Base-by-base conservation (phyloP, 1,140 invertebrate species). In the Drosophila sp. region DNA sequence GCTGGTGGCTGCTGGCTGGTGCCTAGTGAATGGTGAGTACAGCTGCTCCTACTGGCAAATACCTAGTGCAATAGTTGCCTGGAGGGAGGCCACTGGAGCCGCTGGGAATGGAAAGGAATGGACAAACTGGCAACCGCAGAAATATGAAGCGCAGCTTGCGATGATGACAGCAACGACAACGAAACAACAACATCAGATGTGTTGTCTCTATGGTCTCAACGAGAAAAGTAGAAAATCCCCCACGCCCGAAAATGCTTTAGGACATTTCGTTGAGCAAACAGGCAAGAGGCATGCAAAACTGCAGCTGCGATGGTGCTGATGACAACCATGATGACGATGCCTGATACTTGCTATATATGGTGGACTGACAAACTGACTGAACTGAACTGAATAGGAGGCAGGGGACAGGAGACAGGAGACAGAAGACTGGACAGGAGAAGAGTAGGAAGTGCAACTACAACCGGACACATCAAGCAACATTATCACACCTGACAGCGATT, bases 401-500 rank as follows among this genome's bases (percentile, higher is more conserved):
- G n/a, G n/a, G n/a, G n/a, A n/a, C n/a, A n/a, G n/a, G n/a, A n/a
- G n/a, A n/a, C n/a, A n/a, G n/a, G n/a, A n/a, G 48, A 25, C 11
- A 21, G 38, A 13, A 13, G 14, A 11, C 18, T 50, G 14, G 4
- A 51, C 29, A 4, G 8, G 36, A 5, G 6, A 9, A 5, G 29
- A 72, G 21, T 25, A 18, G 16, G n/a, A 4, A 45, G 36, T 14
- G 13, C 13, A 61, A 58, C 41, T 11, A 25, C 41, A 32, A 38
- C 45, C 18, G 21, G 32, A 66, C 46, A 51, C 48, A 45, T 27
- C 56, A 61, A 59, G 61, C 54, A 69, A 67, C 70, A 87, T 87
- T 87, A 84, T 78, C 70, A 62, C 82, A 87, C 81, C 82, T 82
- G 78, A 54, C 71, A 59, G 74, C 76, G 78, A 87, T 86, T 81